phyloP scores from a whole-genome alignment of 2,113 vertebrate species.

The Choloepus hoffmanni region DNA sequence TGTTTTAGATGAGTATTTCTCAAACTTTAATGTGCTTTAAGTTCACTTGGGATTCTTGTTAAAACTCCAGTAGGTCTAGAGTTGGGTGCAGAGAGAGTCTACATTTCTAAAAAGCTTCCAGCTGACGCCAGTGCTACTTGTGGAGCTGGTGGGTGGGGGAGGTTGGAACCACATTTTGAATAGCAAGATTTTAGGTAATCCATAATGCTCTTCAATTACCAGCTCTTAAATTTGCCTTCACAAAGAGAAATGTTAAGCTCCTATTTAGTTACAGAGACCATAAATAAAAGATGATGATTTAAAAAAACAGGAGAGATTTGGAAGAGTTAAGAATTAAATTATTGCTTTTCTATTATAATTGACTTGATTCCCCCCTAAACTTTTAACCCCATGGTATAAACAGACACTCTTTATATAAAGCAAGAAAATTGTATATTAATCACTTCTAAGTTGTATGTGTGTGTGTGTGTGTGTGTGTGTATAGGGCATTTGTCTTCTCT shows the following conservation, averaged over 20 bases:
- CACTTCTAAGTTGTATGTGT: background rate
- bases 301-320: constrained; percentile 46
- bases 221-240: background rate
- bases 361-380: background rate
- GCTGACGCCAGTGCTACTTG: background rate
- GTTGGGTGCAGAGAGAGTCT: background rate
- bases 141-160: too few relatives aligned
- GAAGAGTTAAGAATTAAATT: constrained; percentile 31
- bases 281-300: constrained; percentile 45
- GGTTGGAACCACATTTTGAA: background rate
- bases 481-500: background rate
- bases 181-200: constrained; percentile 14
- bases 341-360: constrained; percentile 38
- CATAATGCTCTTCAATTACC: background rate
- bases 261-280: constrained; percentile 30
- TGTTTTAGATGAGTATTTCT: constrained; percentile 54
- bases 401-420: constrained; percentile 21
- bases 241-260: constrained; percentile 44
- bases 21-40: background rate
- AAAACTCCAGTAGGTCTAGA: constrained; percentile 40
- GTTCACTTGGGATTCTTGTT: constrained; percentile 35
- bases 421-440: constrained; percentile 5
- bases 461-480: background rate
- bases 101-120: constrained; percentile 37
- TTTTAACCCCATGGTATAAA: constrained; percentile 40